Base-by-base conservation (phyloP, 2,888 invertebrate species). In the Neoaliturus tenellus region DNA sequence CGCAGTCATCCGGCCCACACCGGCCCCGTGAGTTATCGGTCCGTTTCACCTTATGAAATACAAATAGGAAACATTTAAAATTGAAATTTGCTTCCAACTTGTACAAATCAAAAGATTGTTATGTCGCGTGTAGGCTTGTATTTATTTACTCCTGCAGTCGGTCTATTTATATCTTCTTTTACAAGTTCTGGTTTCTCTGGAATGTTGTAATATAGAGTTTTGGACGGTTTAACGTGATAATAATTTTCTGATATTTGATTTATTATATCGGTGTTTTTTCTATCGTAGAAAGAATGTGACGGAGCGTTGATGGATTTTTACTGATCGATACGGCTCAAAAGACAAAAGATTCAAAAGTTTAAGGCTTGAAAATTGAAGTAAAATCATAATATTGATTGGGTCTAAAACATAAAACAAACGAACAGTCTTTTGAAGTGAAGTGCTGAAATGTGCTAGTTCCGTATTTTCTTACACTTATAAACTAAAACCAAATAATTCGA, bases 61-160 rank as follows among this genome's bases (percentile, higher is more conserved):
- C 71, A 71, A 71, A 71, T 71, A 39, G 39, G 67, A 41, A 39
- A 35, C 31, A 67, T 71, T 71, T 71, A 23, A 71, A 71, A 71
- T 71, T 35, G 71, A 71, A 71, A 71, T 71, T 71, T 71, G 71
- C 71, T 41, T 8, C 71, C 41, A 71, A 39, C 71, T 35, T 35
- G 39, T 71, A 71, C 71, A n/a, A 20, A 71, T 71, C 71, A 35
- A 71, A 71, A 28, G 62, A 31, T 10, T 44, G 44, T 55, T 62
- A 62, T 62, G 62, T 62, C 20, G 62, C 14, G 62, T 17, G 62
- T 5, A 28, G 62, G 62, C 25, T 28, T 62, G 62, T 62, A 62
- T 62, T 62, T 62, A 62, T 62, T 62, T 62, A 62, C 28, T 62
- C 62, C 62, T 28, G 8, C 62, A 62, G 62, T 62, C 12, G 31